These are phyloP conservation scores for Empis stercorea DNA, from an alignment of 2,888 invertebrate species.

Conservation along the genomic window DNA sequence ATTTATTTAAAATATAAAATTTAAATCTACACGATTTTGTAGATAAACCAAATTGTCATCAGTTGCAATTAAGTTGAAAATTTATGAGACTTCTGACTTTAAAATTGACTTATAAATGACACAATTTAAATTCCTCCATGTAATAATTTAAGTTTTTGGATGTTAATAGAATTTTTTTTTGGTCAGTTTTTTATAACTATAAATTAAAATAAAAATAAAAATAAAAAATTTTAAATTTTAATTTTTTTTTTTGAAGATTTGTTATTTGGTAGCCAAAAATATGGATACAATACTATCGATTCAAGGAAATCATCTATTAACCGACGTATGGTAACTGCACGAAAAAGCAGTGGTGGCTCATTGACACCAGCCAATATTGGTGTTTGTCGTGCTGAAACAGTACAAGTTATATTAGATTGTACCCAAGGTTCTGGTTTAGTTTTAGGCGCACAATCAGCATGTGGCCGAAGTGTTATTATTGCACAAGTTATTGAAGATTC, in stretches of 20 bases:
- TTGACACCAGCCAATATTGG: slow-evolving; percentile 25
- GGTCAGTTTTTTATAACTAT: too few species aligned
- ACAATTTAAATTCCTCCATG: too few species aligned
- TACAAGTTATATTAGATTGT: slow-evolving; percentile 35
- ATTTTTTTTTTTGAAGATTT: slow-evolving; percentile 18
- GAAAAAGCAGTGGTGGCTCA: slow-evolving; percentile 11
- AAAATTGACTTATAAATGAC: too few species aligned
- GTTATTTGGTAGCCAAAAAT: slow-evolving; percentile 33
- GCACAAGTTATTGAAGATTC: slow-evolving; percentile 31
- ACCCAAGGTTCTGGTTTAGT: slow-evolving; percentile 35
- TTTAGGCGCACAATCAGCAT: slow-evolving; percentile 24
- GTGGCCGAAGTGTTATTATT: slow-evolving; percentile 30
- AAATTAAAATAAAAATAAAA: too few species aligned
- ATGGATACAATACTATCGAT: slow-evolving; percentile 40
- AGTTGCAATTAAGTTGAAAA: too few species aligned
- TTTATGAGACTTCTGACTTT: too few species aligned
- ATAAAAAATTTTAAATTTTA: too few species aligned
- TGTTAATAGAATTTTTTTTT: too few species aligned
- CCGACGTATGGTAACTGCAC: neutral
- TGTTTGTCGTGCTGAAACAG: slow-evolving; percentile 33
- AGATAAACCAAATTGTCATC: too few species aligned
- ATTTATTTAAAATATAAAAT: too few species aligned
- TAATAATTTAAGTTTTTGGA: too few species aligned
- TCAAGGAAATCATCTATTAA: slow-evolving; percentile 37
- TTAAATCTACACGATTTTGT: too few species aligned